phyloP scores from a whole-genome alignment of 2,113 vertebrate species.

The Otolemur garnettii region DNA sequence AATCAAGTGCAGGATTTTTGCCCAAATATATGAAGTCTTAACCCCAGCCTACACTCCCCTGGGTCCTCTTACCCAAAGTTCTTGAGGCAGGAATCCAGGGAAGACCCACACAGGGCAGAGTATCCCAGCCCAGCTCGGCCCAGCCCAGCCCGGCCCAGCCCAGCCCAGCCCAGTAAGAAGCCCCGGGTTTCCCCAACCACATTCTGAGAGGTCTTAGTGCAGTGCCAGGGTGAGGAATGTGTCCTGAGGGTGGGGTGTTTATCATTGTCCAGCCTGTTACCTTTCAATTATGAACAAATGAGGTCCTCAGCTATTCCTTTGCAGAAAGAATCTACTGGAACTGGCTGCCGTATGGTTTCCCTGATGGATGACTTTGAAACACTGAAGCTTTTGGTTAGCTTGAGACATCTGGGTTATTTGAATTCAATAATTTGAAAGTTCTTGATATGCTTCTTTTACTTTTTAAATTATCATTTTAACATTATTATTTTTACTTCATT shows the following conservation, averaged over 20 bases:
- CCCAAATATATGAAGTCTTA: neutral
- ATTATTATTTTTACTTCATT: neutral
- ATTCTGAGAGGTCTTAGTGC: neutral
- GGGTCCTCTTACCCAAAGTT: neutral
- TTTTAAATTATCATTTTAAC: neutral
- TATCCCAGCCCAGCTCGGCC: neutral
- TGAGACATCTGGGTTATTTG: neutral
- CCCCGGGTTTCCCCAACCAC: neutral
- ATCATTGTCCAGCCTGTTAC: neutral
- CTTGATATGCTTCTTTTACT: neutral
- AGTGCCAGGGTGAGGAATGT: no score
- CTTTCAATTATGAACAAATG: neutral
- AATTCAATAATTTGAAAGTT: neutral
- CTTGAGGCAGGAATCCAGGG: neutral
- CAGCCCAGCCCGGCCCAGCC: neutral
- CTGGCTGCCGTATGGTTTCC: accelerated
- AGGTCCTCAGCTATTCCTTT: neutral
- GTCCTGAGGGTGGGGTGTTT: neutral
- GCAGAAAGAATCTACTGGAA: neutral
- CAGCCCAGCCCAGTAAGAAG: neutral
- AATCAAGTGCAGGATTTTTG: neutral
- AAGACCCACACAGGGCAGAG: neutral
- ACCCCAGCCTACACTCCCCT: constrained; percentile 44
- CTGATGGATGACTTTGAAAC: neutral
- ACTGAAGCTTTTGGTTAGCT: neutral